Base-by-base conservation (phyloP, 2,113 vertebrate genomes). In the Sprattus sprattus region DNA sequence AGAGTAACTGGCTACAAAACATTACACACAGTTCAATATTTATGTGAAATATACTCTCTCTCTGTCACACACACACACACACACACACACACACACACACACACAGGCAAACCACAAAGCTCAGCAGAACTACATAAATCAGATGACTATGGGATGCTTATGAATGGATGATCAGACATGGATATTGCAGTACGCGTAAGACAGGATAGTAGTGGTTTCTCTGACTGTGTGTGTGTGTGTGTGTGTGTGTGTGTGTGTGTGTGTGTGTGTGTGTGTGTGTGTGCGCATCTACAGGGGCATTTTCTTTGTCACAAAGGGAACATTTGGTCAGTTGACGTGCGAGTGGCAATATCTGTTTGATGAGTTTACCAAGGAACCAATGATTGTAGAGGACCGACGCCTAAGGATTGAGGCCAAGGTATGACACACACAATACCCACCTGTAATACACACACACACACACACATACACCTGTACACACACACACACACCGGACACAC, bases 291-390 rank as follows among this genome's bases (percentile, higher is more conserved):
- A 28, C 90, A 99, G 98, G 90, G 97, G 98, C 22, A 95, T 99
- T 46, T 95, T 99, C 81, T 99, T 99, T 90, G 97, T 99, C 91
- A 99, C 98, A 64, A 98, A 96, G 91, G 98, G 98, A 87, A 97
- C 97, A 0, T 99, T 99, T 92, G 98, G 97, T 84, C 98, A 99
- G 89, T 93, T 99, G 90, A 99, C 97, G 3, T 99, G 98, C 89
- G 98, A 99, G 85, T 99, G 98, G 98, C 98, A 99, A 64, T 99
- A 99, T 89, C 95, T 93, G 84, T 99, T 98, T 0, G 97, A 99
- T 88, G 98, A 99, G 89, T 99, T 99, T 92, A 99, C 97, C 85
- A 99, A 97, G 95, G 96, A 97, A 0, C 98, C 98, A 0, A 96
- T 96, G 88, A 97, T 99, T 1, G 95, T 99, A 15, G 96, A 97